A percentile compares a stretch with the other conserved stretches of the same genome.
phyloP scores from a whole-genome alignment of 2,797 vertebrate genomes.

The Hippoglossus hippoglossus region DNA sequence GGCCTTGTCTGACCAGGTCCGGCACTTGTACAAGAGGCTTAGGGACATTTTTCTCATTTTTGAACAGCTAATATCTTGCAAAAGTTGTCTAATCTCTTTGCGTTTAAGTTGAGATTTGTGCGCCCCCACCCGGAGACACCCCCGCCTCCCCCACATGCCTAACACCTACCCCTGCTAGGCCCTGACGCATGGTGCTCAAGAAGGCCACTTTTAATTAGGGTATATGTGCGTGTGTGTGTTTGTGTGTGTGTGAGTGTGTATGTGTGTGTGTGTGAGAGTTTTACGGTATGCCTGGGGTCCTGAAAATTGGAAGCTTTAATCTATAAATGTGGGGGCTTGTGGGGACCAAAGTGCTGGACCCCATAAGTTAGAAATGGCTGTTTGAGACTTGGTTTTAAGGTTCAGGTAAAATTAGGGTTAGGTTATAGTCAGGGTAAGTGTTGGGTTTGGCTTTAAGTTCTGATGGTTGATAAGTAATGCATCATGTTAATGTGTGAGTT shows the following conservation, averaged over 20 bases:
- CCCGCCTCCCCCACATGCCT: constrained; percentile 79
- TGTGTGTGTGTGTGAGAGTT: neutral
- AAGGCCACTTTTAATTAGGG: constrained; percentile 88
- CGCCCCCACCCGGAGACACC: constrained; percentile 60
- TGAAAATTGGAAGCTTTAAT: too few species aligned
- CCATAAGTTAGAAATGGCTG: too few species aligned
- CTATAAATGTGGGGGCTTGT: too few species aligned
- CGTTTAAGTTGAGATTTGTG: constrained; percentile 92
- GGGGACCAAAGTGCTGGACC: too few species aligned
- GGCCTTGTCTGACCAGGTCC: constrained; percentile 86
- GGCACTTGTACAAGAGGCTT: constrained; percentile 90
- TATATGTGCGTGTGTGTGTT: constrained; percentile 59
- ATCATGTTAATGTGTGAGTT: too few species aligned
- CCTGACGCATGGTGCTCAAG: constrained; percentile 81
- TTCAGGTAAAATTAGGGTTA: too few species aligned
- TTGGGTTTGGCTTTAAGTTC: too few species aligned
- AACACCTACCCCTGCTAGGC: constrained; percentile 73
- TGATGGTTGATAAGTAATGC: too few species aligned
- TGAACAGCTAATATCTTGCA: constrained; percentile 98
- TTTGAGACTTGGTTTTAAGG: too few species aligned
- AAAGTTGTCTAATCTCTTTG: constrained; percentile 97
- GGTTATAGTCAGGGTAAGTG: too few species aligned
- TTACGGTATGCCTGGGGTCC: neutral
- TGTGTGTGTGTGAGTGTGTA: constrained; percentile 11
- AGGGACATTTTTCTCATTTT: constrained; percentile 99